A percentile compares a stretch with the other conserved stretches of the same genome.
Evolutionary conservation across 2,797 vertebrate genomes (phyloP).

Genomic region (Anguilla pacifica): DNA sequence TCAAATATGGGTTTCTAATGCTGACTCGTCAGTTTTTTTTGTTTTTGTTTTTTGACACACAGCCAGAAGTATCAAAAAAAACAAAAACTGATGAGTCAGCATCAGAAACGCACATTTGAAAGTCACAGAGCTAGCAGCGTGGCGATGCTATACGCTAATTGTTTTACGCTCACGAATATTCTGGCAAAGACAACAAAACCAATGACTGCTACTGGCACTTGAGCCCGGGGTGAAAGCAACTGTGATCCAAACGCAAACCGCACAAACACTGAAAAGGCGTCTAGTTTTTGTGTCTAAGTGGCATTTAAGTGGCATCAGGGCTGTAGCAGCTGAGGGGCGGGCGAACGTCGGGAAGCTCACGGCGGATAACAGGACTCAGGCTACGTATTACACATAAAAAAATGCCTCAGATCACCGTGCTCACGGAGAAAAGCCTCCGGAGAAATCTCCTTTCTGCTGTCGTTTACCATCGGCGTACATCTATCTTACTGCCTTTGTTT

Average conservation of each 20-base stretch:
- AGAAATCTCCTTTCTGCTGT: neutral
- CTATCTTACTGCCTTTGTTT: neutral
- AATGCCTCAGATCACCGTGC: neutral
- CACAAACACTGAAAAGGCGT: neutral
- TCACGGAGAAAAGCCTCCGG: neutral
- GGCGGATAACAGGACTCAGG: constrained; percentile 49
- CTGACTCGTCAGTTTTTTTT: constrained; percentile 60
- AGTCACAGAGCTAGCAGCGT: constrained; percentile 56
- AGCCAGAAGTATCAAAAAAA: neutral
- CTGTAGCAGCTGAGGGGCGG: constrained; percentile 56
- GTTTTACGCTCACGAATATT: neutral
- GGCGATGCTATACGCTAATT: constrained; percentile 67
- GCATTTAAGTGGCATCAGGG: neutral
- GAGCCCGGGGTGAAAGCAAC: neutral
- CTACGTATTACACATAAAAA: constrained; percentile 12
- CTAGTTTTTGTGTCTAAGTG: neutral
- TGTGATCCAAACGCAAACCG: neutral
- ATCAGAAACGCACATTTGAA: constrained; percentile 50
- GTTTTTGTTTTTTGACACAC: neutral
- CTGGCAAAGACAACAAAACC: neutral
- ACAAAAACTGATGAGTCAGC: constrained; percentile 62
- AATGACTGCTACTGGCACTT: neutral
- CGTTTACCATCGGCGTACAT: neutral
- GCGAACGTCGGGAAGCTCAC: constrained; percentile 52
- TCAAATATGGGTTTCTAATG: constrained; percentile 51